Conservation (phyloP, 30 jellyfish, hydroid and myxozoan genomes). For the Turritopsis dohrnii region DNA sequence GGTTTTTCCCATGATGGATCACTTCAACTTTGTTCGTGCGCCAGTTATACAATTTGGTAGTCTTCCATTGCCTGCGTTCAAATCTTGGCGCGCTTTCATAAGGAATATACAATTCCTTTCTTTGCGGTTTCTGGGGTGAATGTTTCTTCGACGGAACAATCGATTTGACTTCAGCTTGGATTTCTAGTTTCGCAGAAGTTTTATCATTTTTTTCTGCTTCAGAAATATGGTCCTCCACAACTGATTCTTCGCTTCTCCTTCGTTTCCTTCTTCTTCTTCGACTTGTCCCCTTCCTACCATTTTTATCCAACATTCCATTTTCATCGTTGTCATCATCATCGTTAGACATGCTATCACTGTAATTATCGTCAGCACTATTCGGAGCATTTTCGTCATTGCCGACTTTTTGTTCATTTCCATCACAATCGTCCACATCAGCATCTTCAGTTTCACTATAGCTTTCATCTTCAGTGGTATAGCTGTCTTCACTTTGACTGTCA, state of each 20-base stretch:
- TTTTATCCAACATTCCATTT: not conserved
- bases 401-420: not conserved
- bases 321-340: not conserved
- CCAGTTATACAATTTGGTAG: not conserved
- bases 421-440: not conserved
- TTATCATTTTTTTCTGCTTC: not conserved
- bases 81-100: not conserved
- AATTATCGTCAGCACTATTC: not conserved
- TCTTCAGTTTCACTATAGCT: not conserved
- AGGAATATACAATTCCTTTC: not conserved
- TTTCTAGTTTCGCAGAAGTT: too few relatives aligned
- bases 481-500: not conserved
- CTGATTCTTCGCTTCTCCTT: not conserved
- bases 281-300: not conserved
- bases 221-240: not conserved
- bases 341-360: not conserved
- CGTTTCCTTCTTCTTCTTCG: not conserved
- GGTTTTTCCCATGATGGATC: not conserved
- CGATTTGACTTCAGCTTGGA: not conserved
- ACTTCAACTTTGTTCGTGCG: not conserved
- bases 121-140: not conserved
- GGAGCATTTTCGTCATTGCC: not conserved
- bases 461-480: conserved; percentile 1
- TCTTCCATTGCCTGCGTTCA: not conserved
- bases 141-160: not conserved